Conservation (phyloP, 2,888 invertebrate genomes). For the Noctuana brunneofusca region DNA sequence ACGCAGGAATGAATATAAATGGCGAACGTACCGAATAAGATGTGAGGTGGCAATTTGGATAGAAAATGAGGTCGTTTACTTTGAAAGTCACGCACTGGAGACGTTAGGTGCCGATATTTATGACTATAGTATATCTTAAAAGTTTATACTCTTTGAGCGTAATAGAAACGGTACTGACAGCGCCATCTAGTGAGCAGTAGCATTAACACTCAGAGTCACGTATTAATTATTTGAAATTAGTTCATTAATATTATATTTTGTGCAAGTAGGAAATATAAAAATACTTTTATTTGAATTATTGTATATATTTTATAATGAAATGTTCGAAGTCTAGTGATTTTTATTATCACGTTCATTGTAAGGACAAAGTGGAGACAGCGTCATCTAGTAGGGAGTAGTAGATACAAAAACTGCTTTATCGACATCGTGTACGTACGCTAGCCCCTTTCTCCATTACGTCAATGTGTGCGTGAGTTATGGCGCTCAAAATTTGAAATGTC, state of each 20-base stretch:
- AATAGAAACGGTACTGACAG: constrained; percentile 42
- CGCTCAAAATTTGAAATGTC: constrained; percentile 58
- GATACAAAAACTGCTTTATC: constrained; percentile 54
- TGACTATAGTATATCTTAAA: constrained; percentile 33
- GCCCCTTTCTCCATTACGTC: constrained; percentile 40
- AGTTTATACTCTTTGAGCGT: not conserved
- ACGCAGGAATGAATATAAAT: constrained; percentile 73
- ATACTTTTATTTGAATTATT: not conserved
- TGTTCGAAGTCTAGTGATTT: not conserved
- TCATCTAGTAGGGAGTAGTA: constrained; percentile 42
- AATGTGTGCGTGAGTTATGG: constrained; percentile 61
- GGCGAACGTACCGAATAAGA: constrained; percentile 68
- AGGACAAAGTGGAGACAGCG: constrained; percentile 4
- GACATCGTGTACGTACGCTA: constrained; percentile 44
- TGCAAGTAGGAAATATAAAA: not conserved
- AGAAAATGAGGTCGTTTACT: constrained; percentile 75
- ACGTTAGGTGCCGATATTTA: constrained; percentile 45
- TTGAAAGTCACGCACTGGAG: constrained; percentile 69
- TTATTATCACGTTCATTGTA: not conserved
- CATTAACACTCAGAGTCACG: not conserved
- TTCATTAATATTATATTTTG: not conserved
- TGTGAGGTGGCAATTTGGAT: constrained; percentile 71
- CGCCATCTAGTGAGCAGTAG: constrained; percentile 66
- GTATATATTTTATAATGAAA: not conserved
- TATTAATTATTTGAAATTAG: no score